Conservation (phyloP, 1,140 invertebrate genomes). For the Macrotrachela quadricornifera region DNA sequence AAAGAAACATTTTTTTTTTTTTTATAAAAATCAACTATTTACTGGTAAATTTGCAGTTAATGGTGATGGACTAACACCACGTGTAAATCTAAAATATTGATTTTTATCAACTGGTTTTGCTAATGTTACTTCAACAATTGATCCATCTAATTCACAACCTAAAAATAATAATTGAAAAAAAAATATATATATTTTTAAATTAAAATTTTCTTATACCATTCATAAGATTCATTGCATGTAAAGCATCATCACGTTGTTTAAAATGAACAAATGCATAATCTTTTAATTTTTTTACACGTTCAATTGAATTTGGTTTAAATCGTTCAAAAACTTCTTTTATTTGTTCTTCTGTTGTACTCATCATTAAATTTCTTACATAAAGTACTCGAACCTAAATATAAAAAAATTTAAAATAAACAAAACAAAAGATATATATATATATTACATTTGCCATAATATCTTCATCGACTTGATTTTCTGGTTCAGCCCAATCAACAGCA, state of each 20-base stretch:
- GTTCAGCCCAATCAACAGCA: slow-evolving; percentile 65
- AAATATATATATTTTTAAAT: neutral
- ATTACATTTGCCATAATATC: slow-evolving; percentile 45
- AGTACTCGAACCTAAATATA: slow-evolving; percentile 17
- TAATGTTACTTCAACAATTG: slow-evolving; percentile 18
- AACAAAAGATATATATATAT: no score
- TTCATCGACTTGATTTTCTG: slow-evolving; percentile 50
- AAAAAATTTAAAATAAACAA: no score
- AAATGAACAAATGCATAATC: slow-evolving; percentile 39
- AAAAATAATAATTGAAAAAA: neutral
- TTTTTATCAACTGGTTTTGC: slow-evolving; percentile 22
- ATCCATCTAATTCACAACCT: slow-evolving; percentile 18
- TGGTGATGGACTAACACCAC: no score
- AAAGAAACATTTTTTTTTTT: no score
- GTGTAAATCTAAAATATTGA: no score
- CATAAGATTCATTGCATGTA: slow-evolving; percentile 23
- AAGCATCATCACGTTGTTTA: slow-evolving; percentile 28
- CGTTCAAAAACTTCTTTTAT: slow-evolving; percentile 13
- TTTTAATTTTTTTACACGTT: slow-evolving; percentile 34
- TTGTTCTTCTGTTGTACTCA: slow-evolving; percentile 35
- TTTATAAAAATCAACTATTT: no score
- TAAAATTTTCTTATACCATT: slow-evolving; percentile 28
- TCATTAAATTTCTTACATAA: slow-evolving; percentile 37
- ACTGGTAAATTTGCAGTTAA: no score
- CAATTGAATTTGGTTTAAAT: slow-evolving; percentile 23